phyloP scores from a whole-genome alignment of 92 coral and sea anemone genomes.

The Palythoa caribaeorum region DNA sequence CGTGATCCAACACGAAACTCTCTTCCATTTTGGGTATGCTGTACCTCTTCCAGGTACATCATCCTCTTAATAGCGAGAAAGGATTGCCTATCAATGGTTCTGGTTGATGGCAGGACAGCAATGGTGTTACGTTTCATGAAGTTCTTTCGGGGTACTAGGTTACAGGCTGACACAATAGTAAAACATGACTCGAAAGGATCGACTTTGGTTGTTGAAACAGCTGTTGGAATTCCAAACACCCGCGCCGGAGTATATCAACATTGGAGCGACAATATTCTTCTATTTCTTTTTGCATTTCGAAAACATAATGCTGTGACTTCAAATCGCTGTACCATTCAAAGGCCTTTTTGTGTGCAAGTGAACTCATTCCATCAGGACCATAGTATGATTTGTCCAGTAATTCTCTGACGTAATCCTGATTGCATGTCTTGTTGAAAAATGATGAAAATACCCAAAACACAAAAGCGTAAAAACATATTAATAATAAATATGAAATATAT shows the following conservation, averaged over 20 bases:
- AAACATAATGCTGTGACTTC: constrained; percentile 18
- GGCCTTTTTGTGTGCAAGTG: constrained; percentile 28
- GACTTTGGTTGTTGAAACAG: constrained; percentile 38
- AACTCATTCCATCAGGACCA: constrained; percentile 67
- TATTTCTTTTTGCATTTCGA: constrained; percentile 62
- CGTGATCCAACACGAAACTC: constrained; percentile 55
- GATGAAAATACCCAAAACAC: constrained; percentile 55
- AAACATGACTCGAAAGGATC: constrained; percentile 51
- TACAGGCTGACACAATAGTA: constrained; percentile 70
- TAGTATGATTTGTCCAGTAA: constrained; percentile 49
- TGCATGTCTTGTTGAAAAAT: constrained; percentile 54
- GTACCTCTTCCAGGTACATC: constrained; percentile 22
- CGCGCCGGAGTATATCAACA: too few relatives aligned
- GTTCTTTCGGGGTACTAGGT: constrained; percentile 27
- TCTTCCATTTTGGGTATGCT: constrained; percentile 48
- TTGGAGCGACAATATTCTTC: constrained; percentile 64
- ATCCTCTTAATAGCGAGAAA: constrained; percentile 57
- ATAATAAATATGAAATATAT: background rate
- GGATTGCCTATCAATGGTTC: constrained; percentile 53
- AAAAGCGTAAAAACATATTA: too few relatives aligned
- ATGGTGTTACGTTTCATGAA: constrained; percentile 58
- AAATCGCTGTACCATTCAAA: constrained; percentile 57
- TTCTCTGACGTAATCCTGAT: constrained; percentile 60
- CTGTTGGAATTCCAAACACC: too few relatives aligned
- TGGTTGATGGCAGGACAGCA: constrained; percentile 55